Conservation (phyloP, 2,113 vertebrate species). For the Suncus etruscus region DNA sequence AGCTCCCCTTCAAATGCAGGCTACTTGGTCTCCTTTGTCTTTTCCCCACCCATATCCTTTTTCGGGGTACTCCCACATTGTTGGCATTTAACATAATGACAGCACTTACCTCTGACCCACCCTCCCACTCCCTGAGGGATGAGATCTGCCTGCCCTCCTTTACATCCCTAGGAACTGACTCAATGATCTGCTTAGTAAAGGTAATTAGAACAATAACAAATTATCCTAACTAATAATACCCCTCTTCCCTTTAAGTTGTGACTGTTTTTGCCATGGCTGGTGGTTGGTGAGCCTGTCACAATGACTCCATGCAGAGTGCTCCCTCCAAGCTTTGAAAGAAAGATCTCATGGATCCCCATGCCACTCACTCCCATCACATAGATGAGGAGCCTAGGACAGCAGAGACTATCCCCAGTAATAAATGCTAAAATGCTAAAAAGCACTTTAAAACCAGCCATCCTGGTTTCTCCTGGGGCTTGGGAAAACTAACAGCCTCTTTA, state of each 20-base stretch:
- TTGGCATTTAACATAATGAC: background rate
- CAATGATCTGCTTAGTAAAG: background rate
- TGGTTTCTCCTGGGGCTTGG: background rate
- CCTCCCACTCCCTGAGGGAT: no score
- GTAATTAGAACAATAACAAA: no score
- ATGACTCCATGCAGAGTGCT: background rate
- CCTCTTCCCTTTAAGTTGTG: no score
- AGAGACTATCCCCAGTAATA: background rate
- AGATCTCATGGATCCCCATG: background rate
- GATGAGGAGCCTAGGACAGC: background rate
- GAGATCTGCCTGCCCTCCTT: background rate
- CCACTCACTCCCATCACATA: background rate
- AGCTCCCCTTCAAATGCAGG: background rate
- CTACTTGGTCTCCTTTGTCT: background rate
- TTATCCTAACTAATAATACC: background rate
- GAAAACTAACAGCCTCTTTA: rapidly evolving
- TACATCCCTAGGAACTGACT: rapidly evolving
- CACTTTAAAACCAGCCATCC: background rate
- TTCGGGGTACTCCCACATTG: background rate
- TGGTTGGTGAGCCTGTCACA: no score
- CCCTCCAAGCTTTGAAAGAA: background rate
- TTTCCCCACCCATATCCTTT: background rate
- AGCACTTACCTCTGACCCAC: background rate
- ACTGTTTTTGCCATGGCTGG: no score
- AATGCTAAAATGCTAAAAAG: rapidly evolving